A percentile compares a stretch with the other conserved stretches of the same genome.
Evolutionary conservation across 2,113 vertebrate genomes (phyloP).

Genomic region (Phyllopteryx taeniolatus): DNA sequence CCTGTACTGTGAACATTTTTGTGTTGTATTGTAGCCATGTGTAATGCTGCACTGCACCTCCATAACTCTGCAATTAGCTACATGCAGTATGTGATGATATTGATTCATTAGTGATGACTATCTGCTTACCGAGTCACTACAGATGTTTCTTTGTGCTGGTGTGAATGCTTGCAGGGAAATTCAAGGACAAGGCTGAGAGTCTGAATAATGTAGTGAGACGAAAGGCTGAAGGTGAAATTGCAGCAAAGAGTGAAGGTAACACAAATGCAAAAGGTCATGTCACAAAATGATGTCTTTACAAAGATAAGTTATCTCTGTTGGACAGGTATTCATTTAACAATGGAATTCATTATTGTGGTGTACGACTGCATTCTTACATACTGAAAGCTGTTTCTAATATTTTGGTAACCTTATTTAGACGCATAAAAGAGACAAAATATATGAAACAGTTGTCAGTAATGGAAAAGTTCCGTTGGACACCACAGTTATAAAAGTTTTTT

Average conservation of each 20-base stretch:
- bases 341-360: neutral
- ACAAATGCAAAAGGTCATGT: conserved; percentile 8
- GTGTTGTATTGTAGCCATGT: too few species aligned
- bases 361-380: too few species aligned
- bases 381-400: too few species aligned
- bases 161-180: conserved; percentile 77
- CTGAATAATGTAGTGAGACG: conserved; percentile 77
- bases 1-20: too few species aligned
- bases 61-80: neutral
- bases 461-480: too few species aligned
- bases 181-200: conserved; percentile 81
- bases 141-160: conserved; percentile 19
- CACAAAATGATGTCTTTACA: neutral
- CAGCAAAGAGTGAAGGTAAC: conserved; percentile 79
- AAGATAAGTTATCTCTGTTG: neutral
- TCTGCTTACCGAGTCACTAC: neutral
- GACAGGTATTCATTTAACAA: neutral
- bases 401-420: too few species aligned
- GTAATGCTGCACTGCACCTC: neutral
- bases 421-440: too few species aligned
- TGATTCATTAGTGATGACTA: neutral
- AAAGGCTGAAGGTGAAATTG: conserved; percentile 68
- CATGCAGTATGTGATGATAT: neutral
- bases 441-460: too few species aligned
- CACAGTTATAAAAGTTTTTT: too few species aligned